These are phyloP conservation scores for Pasiphila rectangulata DNA, from an alignment of 2,888 invertebrate genomes.

Conservation along the genomic window DNA sequence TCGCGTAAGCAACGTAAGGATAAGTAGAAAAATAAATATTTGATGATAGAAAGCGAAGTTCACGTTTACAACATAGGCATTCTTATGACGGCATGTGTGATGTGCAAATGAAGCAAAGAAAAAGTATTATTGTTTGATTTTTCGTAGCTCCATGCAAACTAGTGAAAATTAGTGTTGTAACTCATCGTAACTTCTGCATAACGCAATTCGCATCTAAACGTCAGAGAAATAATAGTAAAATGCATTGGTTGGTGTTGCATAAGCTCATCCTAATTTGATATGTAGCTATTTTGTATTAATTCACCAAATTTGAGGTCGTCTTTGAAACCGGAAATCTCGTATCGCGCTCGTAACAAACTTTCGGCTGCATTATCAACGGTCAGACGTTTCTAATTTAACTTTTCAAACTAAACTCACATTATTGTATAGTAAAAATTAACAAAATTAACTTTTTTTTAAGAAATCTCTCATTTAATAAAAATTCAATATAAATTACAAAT, in stretches of 20 bases:
- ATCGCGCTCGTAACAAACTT: conserved; percentile 49
- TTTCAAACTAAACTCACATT: conserved; percentile 3
- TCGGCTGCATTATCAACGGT: conserved; percentile 43
- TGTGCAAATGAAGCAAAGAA: conserved; percentile 77
- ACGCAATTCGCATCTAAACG: conserved; percentile 1
- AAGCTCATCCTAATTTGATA: conserved; percentile 60
- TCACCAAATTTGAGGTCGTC: conserved; percentile 57
- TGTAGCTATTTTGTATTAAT: conserved; percentile 69
- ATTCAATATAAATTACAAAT: too few species aligned
- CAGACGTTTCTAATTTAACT: conserved; percentile 26
- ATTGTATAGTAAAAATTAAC: not conserved
- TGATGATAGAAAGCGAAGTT: conserved; percentile 77
- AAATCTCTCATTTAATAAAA: not conserved
- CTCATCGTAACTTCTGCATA: conserved; percentile 35
- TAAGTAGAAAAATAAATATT: conserved; percentile 80
- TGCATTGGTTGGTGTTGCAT: conserved; percentile 60
- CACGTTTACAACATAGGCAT: conserved; percentile 66
- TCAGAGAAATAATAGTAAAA: conserved; percentile 24
- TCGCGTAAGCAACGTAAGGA: conserved; percentile 55
- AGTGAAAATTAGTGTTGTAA: conserved; percentile 52
- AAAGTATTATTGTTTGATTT: conserved; percentile 77
- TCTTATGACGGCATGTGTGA: conserved; percentile 58
- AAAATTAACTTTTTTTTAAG: not conserved
- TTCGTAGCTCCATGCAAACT: conserved; percentile 54
- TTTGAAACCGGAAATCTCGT: conserved; percentile 61